Evolutionary conservation across 2,797 vertebrate genomes (phyloP).

Genomic region (Erethizon dorsatum): DNA sequence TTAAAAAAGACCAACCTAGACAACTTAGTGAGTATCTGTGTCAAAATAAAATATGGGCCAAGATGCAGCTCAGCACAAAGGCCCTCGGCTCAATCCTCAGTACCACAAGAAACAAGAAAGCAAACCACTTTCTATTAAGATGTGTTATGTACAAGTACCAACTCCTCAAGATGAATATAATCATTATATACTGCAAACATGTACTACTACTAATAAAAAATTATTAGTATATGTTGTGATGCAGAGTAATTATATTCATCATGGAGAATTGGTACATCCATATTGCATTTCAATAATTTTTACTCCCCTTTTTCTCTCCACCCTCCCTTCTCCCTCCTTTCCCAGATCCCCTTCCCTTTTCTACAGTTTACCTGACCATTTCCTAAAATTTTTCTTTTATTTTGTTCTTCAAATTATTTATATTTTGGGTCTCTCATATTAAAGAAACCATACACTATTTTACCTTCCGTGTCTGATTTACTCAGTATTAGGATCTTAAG

Average conservation of each 20-base stretch:
- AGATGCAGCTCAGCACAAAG: background rate
- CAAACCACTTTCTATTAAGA: background rate
- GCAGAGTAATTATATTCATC: background rate
- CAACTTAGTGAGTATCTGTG: background rate
- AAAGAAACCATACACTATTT: background rate
- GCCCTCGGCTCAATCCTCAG: background rate
- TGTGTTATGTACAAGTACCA: background rate
- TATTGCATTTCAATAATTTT: background rate
- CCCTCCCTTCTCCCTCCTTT: background rate
- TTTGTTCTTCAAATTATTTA: background rate
- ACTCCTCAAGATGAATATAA: background rate
- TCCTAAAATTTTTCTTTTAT: background rate
- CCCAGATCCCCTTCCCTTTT: background rate
- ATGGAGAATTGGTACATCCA: background rate
- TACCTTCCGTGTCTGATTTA: background rate
- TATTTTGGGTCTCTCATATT: background rate
- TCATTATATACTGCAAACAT: background rate
- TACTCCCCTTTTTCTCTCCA: background rate
- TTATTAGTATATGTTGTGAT: background rate
- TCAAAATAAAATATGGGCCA: background rate
- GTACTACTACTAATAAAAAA: background rate
- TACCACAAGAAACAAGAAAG: background rate
- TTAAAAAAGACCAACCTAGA: background rate
- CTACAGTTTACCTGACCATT: background rate
- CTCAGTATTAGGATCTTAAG: background rate